Conservation (phyloP, 2,888 invertebrate genomes). For the Drosophila pegasa region DNA sequence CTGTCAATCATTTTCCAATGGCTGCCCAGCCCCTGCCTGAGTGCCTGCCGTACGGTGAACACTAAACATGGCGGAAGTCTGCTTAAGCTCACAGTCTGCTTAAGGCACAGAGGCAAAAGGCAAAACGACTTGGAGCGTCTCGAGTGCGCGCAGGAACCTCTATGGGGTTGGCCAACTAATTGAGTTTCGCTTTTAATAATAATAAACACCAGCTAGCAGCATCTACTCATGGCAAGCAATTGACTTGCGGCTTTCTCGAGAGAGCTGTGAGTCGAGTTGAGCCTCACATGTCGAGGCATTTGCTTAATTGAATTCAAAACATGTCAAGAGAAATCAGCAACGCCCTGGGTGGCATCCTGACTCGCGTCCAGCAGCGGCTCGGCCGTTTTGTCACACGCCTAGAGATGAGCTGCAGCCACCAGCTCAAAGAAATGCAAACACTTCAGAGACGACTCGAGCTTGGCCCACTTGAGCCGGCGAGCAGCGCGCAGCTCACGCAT, state of each 20-base stretch:
- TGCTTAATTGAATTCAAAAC: conserved; percentile 75
- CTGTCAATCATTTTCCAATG: conserved; percentile 82
- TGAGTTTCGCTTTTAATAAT: conserved; percentile 78
- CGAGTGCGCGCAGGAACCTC: conserved; percentile 18
- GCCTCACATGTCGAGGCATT: conserved; percentile 54
- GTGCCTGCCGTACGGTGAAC: conserved; percentile 21
- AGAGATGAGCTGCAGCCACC: conserved; percentile 50
- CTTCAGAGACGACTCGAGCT: conserved; percentile 41
- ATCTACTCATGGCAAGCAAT: conserved; percentile 32
- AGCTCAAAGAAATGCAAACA: conserved; percentile 66
- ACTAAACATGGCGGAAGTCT: conserved; percentile 75
- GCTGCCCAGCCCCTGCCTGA: conserved; percentile 38
- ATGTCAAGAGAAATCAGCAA: conserved; percentile 74
- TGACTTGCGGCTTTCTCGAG: conserved; percentile 36
- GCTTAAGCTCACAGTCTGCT: conserved; percentile 72
- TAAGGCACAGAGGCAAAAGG: neutral
- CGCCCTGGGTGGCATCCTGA: conserved; percentile 67
- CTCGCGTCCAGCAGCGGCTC: conserved; percentile 21
- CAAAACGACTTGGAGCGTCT: conserved; percentile 21
- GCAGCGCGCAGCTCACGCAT: conserved; percentile 53
- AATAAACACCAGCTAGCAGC: conserved; percentile 64
- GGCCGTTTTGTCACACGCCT: conserved; percentile 55
- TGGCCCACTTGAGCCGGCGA: conserved; percentile 60
- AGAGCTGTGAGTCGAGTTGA: conserved; percentile 40
- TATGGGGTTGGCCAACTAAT: conserved; percentile 57